A percentile compares a stretch with the other conserved stretches of the same genome.
These are phyloP conservation scores for Drosophila funebris DNA, from an alignment of 1,140 invertebrate genomes.

Conservation along the genomic window DNA sequence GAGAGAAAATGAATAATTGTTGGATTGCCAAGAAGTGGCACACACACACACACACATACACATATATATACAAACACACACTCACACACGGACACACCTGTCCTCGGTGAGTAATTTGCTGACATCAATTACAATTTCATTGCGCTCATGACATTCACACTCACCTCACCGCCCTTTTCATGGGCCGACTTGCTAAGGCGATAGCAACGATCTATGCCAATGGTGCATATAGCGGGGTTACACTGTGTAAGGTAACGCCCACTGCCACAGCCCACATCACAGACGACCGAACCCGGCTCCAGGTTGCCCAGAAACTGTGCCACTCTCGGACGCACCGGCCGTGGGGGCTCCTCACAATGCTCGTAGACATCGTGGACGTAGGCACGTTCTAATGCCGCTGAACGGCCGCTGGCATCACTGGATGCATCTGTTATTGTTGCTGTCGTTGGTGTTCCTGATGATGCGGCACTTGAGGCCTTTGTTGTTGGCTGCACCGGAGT, in stretches of 20 bases:
- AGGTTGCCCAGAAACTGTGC: slow-evolving; percentile 93
- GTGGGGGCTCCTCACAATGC: slow-evolving; percentile 89
- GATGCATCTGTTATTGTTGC: slow-evolving; percentile 37
- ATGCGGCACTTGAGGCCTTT: neutral
- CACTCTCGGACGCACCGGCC: slow-evolving; percentile 92
- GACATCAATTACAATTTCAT: slow-evolving; percentile 50
- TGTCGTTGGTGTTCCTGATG: slow-evolving; percentile 15
- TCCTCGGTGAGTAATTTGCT: slow-evolving; percentile 27
- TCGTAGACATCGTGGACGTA: slow-evolving; percentile 98
- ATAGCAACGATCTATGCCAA: slow-evolving; percentile 94
- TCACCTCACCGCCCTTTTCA: slow-evolving; percentile 92
- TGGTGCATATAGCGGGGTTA: slow-evolving; percentile 92
- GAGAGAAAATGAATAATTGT: slow-evolving; percentile 15
- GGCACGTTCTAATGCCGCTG: slow-evolving; percentile 94
- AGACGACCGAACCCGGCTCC: slow-evolving; percentile 95
- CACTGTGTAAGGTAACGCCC: slow-evolving; percentile 94
- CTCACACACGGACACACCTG: slow-evolving; percentile 10
- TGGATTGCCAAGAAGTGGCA: neutral
- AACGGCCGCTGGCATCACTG: slow-evolving; percentile 83
- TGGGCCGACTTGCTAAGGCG: slow-evolving; percentile 90
- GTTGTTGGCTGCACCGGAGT: slow-evolving; percentile 13
- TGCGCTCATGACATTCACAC: slow-evolving; percentile 1
- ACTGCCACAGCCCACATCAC: slow-evolving; percentile 97
- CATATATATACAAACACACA: slow-evolving; percentile 26
- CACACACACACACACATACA: slow-evolving; percentile 18